A percentile compares a stretch with the other conserved stretches of the same genome.
These are phyloP conservation scores for Ridgeia piscesae DNA, from an alignment of 1,140 invertebrate genomes.

Conservation along the genomic window DNA sequence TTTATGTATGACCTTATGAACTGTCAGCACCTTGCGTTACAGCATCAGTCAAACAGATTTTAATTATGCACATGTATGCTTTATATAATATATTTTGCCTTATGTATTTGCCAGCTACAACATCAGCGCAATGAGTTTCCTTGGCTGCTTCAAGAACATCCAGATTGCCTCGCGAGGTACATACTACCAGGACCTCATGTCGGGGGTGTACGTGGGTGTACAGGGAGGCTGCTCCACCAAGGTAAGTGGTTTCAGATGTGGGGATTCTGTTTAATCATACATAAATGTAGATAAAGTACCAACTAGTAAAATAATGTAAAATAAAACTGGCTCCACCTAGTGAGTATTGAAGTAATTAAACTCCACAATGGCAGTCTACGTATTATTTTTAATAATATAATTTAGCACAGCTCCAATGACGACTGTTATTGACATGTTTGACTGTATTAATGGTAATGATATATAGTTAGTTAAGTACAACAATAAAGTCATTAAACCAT, in stretches of 20 bases:
- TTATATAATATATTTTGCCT: background rate
- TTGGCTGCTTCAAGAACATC: conserved; percentile 81
- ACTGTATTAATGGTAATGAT: too few species aligned
- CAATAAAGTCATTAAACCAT: background rate
- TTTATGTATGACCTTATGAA: too few species aligned
- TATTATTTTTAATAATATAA: too few species aligned
- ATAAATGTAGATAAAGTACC: too few species aligned
- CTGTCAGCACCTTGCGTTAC: too few species aligned
- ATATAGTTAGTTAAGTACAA: background rate
- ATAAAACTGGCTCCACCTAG: too few species aligned
- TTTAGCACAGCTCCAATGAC: too few species aligned
- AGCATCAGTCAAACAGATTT: background rate
- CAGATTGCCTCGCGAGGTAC: conserved; percentile 66
- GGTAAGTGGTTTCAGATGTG: background rate
- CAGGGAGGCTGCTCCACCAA: conserved; percentile 69
- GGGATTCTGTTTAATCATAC: too few species aligned
- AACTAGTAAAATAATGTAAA: too few species aligned
- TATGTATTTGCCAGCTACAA: background rate
- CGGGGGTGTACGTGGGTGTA: conserved; percentile 72
- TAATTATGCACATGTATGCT: background rate
- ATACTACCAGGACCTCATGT: conserved; percentile 68
- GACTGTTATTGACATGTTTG: too few species aligned
- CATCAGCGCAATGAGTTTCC: conserved; percentile 56
- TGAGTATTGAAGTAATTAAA: too few species aligned
- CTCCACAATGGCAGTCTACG: too few species aligned